Conservation (phyloP, 2,888 invertebrate genomes). For the Rapana venosa region DNA sequence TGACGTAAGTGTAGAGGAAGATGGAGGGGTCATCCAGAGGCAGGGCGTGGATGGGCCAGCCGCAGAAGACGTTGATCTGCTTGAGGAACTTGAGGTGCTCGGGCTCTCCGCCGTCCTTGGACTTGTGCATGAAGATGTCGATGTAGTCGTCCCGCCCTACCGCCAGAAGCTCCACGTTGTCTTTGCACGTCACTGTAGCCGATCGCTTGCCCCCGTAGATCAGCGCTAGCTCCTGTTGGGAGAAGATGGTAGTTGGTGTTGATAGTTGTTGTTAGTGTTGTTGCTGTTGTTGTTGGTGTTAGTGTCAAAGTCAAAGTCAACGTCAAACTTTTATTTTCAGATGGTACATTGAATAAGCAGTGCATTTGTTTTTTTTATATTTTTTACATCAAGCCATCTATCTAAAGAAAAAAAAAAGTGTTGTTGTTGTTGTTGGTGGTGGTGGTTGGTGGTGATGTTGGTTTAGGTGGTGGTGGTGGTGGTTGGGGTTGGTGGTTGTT, state of each 20-base stretch:
- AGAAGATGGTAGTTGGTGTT: neutral
- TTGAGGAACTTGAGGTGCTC: constrained; percentile 75
- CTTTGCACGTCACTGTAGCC: constrained; percentile 76
- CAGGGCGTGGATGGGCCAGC: constrained; percentile 74
- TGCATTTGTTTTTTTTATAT: too few relatives aligned
- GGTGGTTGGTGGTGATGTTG: too few relatives aligned
- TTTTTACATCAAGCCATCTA: too few relatives aligned
- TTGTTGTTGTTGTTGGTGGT: too few relatives aligned
- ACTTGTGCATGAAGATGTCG: constrained; percentile 80
- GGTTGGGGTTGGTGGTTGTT: too few relatives aligned
- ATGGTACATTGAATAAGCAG: too few relatives aligned
- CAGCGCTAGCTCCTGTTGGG: constrained; percentile 73
- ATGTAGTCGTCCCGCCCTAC: constrained; percentile 82
- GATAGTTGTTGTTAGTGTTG: neutral
- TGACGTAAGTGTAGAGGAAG: constrained; percentile 76
- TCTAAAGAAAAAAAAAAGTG: too few relatives aligned
- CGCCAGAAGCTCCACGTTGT: constrained; percentile 83
- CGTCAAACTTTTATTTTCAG: too few relatives aligned
- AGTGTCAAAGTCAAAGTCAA: too few relatives aligned
- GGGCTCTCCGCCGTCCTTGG: constrained; percentile 69
- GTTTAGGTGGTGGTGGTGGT: too few relatives aligned
- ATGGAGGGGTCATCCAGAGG: constrained; percentile 74
- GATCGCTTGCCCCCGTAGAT: constrained; percentile 74
- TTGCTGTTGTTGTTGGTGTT: neutral
- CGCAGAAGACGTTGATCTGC: constrained; percentile 64